Conservation (phyloP, 2,113 vertebrate genomes). For the Peucedramus taeniatus region DNA sequence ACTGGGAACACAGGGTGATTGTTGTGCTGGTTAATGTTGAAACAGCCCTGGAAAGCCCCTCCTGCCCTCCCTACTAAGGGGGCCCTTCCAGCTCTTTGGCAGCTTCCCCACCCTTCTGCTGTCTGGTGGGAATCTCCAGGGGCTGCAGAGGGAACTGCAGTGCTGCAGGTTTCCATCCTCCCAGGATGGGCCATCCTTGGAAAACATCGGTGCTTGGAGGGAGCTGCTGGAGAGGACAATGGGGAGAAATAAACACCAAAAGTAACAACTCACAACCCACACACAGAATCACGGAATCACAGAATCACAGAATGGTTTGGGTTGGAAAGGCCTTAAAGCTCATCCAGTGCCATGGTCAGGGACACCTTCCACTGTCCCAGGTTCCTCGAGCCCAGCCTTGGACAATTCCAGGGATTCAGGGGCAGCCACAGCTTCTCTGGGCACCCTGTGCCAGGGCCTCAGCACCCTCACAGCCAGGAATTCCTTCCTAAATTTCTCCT, state of each 20-base stretch:
- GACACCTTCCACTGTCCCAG: rapidly evolving
- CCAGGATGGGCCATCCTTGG: background rate
- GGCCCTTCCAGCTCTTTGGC: background rate
- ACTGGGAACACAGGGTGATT: background rate
- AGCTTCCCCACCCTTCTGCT: background rate
- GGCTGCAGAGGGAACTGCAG: background rate
- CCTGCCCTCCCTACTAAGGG: background rate
- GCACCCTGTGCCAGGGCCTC: background rate
- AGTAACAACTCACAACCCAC: background rate
- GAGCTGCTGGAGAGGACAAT: background rate
- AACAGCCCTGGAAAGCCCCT: background rate
- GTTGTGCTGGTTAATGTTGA: constrained; percentile 36
- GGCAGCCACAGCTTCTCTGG: background rate
- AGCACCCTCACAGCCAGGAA: rapidly evolving
- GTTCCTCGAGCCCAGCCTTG: background rate
- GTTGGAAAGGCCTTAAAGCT: background rate
- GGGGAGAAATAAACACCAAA: background rate
- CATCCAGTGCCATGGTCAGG: background rate
- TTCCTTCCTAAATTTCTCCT: background rate
- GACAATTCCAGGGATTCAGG: background rate
- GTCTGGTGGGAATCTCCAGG: background rate
- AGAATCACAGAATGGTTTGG: background rate
- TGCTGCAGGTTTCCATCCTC: background rate
- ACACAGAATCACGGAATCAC: background rate
- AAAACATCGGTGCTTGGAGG: background rate